Conservation (phyloP, 1,140 invertebrate species). For the Cherax quadricarinatus region DNA sequence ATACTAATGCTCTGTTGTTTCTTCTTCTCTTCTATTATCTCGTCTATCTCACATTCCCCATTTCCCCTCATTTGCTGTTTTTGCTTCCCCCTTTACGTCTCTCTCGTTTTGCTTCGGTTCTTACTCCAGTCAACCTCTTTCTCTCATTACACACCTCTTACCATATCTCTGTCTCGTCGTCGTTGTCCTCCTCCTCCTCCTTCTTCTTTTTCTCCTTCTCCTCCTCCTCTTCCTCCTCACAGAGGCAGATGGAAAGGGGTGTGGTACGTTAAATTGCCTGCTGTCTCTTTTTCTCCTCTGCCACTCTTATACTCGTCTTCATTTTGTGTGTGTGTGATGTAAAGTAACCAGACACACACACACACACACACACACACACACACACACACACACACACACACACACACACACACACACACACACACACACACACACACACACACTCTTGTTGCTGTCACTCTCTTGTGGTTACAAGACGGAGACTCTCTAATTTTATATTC, state of each 20-base stretch:
- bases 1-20: background rate
- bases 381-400: too few species aligned
- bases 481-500: too few species aligned
- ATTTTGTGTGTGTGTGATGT: background rate
- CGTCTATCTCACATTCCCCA: constrained; percentile 13
- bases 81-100: background rate
- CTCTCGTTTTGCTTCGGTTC: background rate
- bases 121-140: background rate
- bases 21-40: constrained; percentile 22
- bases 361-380: too few species aligned
- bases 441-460: too few species aligned
- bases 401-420: background rate
- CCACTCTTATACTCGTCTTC: background rate
- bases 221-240: background rate
- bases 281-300: background rate
- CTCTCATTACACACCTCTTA: background rate
- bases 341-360: background rate
- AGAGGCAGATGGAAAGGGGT: background rate
- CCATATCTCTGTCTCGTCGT: background rate
- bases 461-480: too few species aligned
- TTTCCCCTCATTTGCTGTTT: background rate
- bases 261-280: background rate
- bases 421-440: background rate
- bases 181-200: background rate
- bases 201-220: background rate